A percentile compares a stretch with the other conserved stretches of the same genome.
These are phyloP conservation scores for Nothoprocta perdicaria DNA, from an alignment of 2,113 vertebrate genomes.

Conservation along the genomic window DNA sequence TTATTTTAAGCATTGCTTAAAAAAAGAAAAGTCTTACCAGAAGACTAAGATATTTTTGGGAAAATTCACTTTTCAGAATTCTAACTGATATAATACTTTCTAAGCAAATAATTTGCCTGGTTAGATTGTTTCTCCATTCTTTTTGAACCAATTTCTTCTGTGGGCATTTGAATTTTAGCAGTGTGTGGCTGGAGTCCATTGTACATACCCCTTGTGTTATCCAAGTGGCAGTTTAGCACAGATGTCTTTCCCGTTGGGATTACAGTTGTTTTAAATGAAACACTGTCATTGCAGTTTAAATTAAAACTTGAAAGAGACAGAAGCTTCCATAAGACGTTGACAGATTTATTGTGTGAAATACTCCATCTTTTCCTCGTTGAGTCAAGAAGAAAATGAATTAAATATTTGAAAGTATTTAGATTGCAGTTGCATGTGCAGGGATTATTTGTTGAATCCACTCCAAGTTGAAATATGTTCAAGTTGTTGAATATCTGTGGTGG, in stretches of 20 bases:
- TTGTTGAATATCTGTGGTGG: constrained; percentile 73
- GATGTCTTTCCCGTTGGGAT: constrained; percentile 64
- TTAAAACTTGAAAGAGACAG: constrained; percentile 72
- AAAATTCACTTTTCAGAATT: not conserved
- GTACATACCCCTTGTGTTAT: not conserved
- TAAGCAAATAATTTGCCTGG: not conserved
- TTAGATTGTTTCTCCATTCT: not conserved
- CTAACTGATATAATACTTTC: not conserved
- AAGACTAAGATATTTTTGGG: not conserved
- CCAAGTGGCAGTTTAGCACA: constrained; percentile 14
- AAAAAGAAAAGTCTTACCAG: not conserved
- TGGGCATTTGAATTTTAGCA: not conserved
- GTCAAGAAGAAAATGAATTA: constrained; percentile 60
- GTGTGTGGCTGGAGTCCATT: not conserved
- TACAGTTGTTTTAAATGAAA: constrained; percentile 65
- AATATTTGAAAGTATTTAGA: constrained; percentile 66
- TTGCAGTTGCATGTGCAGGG: constrained; percentile 80
- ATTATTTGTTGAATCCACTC: constrained; percentile 74
- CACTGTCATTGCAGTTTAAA: constrained; percentile 61
- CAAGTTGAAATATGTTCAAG: constrained; percentile 72
- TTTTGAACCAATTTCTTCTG: not conserved
- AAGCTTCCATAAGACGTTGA: constrained; percentile 58
- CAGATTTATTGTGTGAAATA: constrained; percentile 72
- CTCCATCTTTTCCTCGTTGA: constrained; percentile 71
- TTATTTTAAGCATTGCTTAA: not conserved